Conservation (phyloP, 1,140 invertebrate species). For the Choristoneura fumiferana region DNA sequence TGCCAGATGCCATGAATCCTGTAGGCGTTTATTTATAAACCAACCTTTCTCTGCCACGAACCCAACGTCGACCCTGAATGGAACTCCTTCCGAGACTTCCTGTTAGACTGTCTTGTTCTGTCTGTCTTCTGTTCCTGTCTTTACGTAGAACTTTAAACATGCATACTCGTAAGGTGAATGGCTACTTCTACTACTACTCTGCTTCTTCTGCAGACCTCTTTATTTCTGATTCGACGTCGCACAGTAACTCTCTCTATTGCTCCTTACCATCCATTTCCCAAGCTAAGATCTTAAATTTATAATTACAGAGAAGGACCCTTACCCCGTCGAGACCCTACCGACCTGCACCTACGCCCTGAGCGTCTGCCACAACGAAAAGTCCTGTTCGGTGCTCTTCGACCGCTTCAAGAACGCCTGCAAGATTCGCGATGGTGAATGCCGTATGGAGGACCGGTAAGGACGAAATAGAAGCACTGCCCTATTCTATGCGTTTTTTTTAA, state of each 20-base stretch:
- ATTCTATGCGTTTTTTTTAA: too few species aligned
- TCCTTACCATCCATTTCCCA: too few species aligned
- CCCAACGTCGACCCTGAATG: conserved; percentile 93
- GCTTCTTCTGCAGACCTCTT: too few species aligned
- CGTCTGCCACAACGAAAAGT: conserved; percentile 87
- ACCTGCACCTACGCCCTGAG: conserved; percentile 92
- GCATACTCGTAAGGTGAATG: too few species aligned
- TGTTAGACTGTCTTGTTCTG: conserved; percentile 96
- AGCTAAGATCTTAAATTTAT: conserved; percentile 1
- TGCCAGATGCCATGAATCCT: conserved; percentile 92
- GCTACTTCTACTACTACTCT: too few species aligned
- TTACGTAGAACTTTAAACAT: too few species aligned
- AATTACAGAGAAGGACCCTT: conserved; percentile 89
- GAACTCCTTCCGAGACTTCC: conserved; percentile 93
- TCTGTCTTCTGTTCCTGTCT: too few species aligned
- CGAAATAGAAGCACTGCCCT: too few species aligned
- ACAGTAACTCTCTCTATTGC: too few species aligned
- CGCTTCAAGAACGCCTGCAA: conserved; percentile 92
- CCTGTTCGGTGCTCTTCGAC: conserved; percentile 88
- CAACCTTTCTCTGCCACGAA: conserved; percentile 93
- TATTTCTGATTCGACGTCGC: too few species aligned
- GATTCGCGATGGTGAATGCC: conserved; percentile 89
- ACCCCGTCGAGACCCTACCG: conserved; percentile 90
- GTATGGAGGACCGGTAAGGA: conserved; percentile 91
- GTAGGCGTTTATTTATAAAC: conserved; percentile 94